Evolutionary conservation across 2,888 invertebrate genomes (phyloP).

Genomic region (Aelia acuminata): DNA sequence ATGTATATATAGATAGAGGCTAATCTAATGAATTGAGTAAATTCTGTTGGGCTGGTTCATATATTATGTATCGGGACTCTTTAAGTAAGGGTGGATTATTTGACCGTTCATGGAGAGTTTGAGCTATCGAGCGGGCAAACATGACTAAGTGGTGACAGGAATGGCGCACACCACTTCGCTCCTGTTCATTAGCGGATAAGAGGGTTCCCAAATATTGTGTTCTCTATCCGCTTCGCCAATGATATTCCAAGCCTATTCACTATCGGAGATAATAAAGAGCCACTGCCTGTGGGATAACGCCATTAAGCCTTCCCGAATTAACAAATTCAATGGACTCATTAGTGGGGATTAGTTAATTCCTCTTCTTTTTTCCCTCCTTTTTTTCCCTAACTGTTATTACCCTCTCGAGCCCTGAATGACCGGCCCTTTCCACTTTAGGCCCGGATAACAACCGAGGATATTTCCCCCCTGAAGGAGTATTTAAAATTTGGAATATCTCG

Average conservation of each 20-base stretch:
- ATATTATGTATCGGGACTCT: background rate
- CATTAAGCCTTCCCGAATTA: slow-evolving; percentile 23
- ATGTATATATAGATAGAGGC: background rate
- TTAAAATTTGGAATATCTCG: slow-evolving; percentile 32
- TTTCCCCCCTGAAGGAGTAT: slow-evolving; percentile 11
- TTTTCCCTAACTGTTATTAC: slow-evolving; percentile 56
- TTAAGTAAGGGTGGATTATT: background rate
- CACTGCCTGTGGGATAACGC: slow-evolving; percentile 14
- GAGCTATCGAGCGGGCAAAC: slow-evolving; percentile 3
- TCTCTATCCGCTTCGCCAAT: background rate
- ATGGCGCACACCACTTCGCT: background rate
- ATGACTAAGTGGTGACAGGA: slow-evolving; percentile 12
- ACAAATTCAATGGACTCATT: slow-evolving; percentile 57
- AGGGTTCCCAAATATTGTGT: background rate
- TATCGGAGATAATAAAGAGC: background rate
- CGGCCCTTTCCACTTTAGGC: background rate
- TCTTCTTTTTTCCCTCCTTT: slow-evolving; percentile 50
- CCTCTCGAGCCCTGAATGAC: background rate
- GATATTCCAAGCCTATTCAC: background rate
- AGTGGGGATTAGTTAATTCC: slow-evolving; percentile 53
- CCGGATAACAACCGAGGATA: background rate
- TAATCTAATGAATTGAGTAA: background rate
- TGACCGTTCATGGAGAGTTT: background rate
- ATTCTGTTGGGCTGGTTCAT: background rate
- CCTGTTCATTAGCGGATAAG: background rate